phyloP scores from a whole-genome alignment of 2,113 vertebrate genomes.

The Neotragus moschatus region DNA sequence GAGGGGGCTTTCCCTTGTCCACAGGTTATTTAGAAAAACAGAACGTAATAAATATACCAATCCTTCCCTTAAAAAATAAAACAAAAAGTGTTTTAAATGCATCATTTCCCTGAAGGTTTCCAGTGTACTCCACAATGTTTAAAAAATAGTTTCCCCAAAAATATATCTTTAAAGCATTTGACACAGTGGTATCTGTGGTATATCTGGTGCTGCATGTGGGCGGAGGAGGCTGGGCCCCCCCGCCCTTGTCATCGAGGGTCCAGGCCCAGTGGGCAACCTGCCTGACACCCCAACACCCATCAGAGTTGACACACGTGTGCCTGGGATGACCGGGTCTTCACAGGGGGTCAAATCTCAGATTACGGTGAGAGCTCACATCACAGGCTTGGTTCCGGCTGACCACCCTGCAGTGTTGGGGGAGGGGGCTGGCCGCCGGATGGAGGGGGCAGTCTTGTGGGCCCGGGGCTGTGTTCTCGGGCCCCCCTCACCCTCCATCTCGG shows the following conservation, averaged over 20 bases:
- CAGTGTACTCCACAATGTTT: constrained; percentile 83
- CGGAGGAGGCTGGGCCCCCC: neutral
- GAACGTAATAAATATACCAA: constrained; percentile 79
- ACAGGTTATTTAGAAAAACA: constrained; percentile 68
- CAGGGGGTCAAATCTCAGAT: constrained; percentile 62
- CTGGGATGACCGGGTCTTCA: constrained; percentile 53
- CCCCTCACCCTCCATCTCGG: neutral
- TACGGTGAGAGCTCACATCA: neutral
- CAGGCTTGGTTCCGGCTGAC: neutral
- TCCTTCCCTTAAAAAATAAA: constrained; percentile 61
- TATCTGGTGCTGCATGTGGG: neutral
- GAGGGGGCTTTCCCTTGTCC: constrained; percentile 52
- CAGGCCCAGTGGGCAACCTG: neutral
- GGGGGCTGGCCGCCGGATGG: neutral
- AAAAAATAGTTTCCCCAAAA: constrained; percentile 75
- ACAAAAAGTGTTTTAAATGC: constrained; percentile 73
- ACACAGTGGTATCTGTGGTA: constrained; percentile 50
- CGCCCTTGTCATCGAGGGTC: neutral
- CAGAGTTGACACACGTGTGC: neutral
- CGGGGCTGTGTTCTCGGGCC: neutral
- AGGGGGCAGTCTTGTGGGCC: accelerated
- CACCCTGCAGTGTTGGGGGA: accelerated
- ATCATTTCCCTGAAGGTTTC: constrained; percentile 83
- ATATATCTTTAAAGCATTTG: constrained; percentile 74
- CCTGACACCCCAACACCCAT: accelerated